Base-by-base conservation (phyloP, 2,888 invertebrate genomes). In the Heliconius ismenius region DNA sequence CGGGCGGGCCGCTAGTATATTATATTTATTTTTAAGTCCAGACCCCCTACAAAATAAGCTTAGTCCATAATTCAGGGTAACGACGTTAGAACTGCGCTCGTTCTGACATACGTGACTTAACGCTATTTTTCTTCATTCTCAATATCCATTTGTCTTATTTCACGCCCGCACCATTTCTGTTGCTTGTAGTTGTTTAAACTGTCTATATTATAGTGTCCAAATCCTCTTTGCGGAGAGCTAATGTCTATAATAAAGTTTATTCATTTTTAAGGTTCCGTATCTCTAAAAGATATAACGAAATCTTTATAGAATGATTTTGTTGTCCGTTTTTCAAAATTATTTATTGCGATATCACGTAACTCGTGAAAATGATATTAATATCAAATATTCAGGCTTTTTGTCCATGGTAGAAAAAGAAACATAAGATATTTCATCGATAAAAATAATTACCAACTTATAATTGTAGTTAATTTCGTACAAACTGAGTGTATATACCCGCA, bases 41-140 rank as follows among this genome's bases (percentile, higher is more conserved):
- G n/a, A 6, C n/a, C 36, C 65, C 32, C 21, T 21, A 11, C 26
- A 43, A 26, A 24, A 43, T 7, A 68, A 68, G 64, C 32, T 32
- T 39, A 54, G 54, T 80, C 75, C 74, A 79, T 82, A 79, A 78
- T 81, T 75, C 76, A 72, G 75, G 84, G 82, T 84, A 86, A 85
- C 83, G 83, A 84, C 81, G 82, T 85, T 85, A 84, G 83, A 84
- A 87, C 84, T 84, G 81, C 81, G 74, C 78, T 76, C 80, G 76
- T 82, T 83, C 81, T 79, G 83, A 82, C 83, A 83, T 82, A 81
- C 79, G 81, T 83, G 82, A 82, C 85, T 82, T 78, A 80, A 83
- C 81, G 83, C 84, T 84, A 88, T 87, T 86, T 88, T 87, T 87
- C 88, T 87, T 87, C 86, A 88, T 89, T 88, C 81, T 83, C 81